These are phyloP conservation scores for Otolemur crassicaudatus DNA, from an alignment of 2,797 vertebrate species.

Conservation along the genomic window DNA sequence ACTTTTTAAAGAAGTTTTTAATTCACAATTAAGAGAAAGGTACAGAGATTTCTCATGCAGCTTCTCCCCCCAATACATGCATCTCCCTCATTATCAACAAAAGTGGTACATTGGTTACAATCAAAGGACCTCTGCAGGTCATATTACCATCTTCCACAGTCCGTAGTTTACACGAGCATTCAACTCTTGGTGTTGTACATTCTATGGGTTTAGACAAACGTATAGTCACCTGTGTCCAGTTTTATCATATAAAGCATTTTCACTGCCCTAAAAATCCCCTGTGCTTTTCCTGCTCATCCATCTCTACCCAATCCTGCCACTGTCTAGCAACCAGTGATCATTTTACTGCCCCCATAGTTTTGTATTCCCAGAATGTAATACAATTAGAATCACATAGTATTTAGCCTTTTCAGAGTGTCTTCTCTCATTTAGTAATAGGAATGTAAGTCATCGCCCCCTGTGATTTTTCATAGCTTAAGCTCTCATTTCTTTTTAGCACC, in stretches of 20 bases:
- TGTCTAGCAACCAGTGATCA: background rate
- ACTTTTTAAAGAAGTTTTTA: background rate
- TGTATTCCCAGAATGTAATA: background rate
- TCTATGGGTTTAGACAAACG: background rate
- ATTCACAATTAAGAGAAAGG: background rate
- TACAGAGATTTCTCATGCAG: background rate
- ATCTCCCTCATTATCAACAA: background rate
- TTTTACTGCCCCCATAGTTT: background rate
- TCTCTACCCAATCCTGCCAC: too few species aligned
- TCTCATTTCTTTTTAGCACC: background rate
- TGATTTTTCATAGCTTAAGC: background rate
- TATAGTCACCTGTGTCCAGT: background rate
- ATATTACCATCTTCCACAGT: background rate
- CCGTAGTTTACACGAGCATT: background rate
- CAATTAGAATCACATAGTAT: background rate
- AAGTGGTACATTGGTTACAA: background rate
- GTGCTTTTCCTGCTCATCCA: background rate
- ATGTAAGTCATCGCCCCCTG: background rate
- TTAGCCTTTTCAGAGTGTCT: background rate
- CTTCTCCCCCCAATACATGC: too few species aligned
- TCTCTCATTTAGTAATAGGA: background rate
- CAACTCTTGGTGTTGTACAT: background rate
- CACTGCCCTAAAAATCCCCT: background rate
- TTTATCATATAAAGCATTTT: background rate
- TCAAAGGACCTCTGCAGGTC: background rate